Evolutionary conservation across 2,113 vertebrate species (phyloP), one percentile per base, ranked within the genome.

Genomic region (Oryzias javanicus): DNA sequence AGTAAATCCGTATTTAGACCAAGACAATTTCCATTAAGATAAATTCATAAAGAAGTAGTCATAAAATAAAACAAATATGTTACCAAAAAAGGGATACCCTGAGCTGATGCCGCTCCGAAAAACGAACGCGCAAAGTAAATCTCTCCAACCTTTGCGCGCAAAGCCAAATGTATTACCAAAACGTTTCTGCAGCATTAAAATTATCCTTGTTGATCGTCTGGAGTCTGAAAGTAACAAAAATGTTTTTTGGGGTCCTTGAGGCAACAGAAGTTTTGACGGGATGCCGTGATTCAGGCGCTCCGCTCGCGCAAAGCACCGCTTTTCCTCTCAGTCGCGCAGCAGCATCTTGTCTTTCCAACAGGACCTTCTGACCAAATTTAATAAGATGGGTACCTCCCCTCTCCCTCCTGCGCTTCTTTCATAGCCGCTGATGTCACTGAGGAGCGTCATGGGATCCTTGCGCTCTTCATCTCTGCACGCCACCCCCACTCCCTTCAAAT

Each of bases 371-470:
- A 72, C 66, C 49, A 67, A 80, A 79, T 80, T 80, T 81, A 83
- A 85, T 78, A 82, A 84, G 73, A 63, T 69, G 45, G 76, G 78
- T 81, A 78, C 76, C 86, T 87, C 77, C 81, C 80, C 80, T 75
- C 79, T 79, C 64, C 56, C 78, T 66, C 69, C 44, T 72, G 81
- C 70, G 68, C 70, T 80, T 78, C 72, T 72, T 76, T 78, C 66
- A 73, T 59, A 68, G 71, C 55, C 64, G 60, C 63, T 91, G 91
- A 92, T 89, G 90, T 91, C 89, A 91, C 35, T 68, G 60, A 66
- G 69, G 67, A 69, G 86, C 89, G 88, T 91, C 86, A 90, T 81
- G 79, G 68, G 75, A 85, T 70, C 72, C 58, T 80, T 66, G 55
- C 72, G 64, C 42, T 72, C 55, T 72, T 57, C 53, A 50, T 70